These are phyloP conservation scores for Ormyrus nitidulus DNA, from an alignment of 2,888 invertebrate genomes.

Conservation along the genomic window DNA sequence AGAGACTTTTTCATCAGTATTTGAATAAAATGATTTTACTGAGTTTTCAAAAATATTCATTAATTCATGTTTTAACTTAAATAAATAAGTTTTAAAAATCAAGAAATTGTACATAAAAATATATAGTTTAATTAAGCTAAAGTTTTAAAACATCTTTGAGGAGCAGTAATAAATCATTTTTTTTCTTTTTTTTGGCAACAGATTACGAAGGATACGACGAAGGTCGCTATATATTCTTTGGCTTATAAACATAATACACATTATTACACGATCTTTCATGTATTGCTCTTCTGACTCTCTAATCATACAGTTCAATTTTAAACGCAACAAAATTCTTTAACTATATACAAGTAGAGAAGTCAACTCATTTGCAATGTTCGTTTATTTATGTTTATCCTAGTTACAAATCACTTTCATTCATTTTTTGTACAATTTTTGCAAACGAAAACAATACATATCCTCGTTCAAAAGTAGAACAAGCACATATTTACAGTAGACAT, in stretches of 20 bases:
- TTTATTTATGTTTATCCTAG: neutral
- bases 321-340: constrained; percentile 25
- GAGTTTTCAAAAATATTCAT: no score
- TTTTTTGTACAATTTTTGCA: no score
- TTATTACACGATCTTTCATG: constrained; percentile 40
- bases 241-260: constrained; percentile 27
- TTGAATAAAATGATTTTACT: no score
- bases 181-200: constrained; percentile 67
- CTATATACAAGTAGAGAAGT: constrained; percentile 18
- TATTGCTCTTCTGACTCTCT: constrained; percentile 29
- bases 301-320: constrained; percentile 1
- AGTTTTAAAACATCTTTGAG: constrained; percentile 1
- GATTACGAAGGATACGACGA: constrained; percentile 74
- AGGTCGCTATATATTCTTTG: constrained; percentile 68
- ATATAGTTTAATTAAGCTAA: neutral
- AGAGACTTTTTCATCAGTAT: no score
- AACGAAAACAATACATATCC: no score
- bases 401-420: no score
- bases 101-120: no score
- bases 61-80: no score
- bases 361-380: constrained; percentile 7
- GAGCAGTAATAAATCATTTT: constrained; percentile 49
- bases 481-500: no score
- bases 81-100: no score
- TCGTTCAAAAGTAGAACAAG: no score